A percentile compares a stretch with the other conserved stretches of the same genome.
These are phyloP conservation scores for Misgurnus anguillicaudatus DNA, from an alignment of 2,113 vertebrate species.

Conservation along the genomic window DNA sequence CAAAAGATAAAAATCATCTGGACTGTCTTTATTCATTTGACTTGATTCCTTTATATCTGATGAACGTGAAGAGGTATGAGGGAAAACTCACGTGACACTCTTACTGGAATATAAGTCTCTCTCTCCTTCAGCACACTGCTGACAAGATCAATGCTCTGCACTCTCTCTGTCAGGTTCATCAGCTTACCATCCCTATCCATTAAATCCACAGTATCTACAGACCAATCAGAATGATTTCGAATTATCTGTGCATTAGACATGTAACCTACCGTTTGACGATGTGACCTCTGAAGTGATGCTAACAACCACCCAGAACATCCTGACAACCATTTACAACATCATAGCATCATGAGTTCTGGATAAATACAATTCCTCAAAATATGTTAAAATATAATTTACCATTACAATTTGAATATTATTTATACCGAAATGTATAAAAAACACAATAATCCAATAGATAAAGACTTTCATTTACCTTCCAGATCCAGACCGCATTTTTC, in stretches of 20 bases:
- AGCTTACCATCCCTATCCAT: constrained; percentile 66
- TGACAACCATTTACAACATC: too few relatives aligned
- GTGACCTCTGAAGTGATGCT: too few relatives aligned
- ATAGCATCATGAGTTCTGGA: too few relatives aligned
- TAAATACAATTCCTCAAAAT: too few relatives aligned
- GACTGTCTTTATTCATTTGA: neutral
- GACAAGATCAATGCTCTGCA: constrained; percentile 58
- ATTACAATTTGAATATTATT: too few relatives aligned
- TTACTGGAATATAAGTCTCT: constrained; percentile 66
- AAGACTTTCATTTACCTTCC: constrained; percentile 54
- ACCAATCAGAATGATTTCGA: neutral
- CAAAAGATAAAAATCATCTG: neutral
- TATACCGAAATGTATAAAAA: too few relatives aligned
- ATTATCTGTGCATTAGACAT: too few relatives aligned
- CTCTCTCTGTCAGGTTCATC: constrained; percentile 61
- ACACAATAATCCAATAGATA: too few relatives aligned
- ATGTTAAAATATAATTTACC: neutral
- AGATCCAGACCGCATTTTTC: constrained; percentile 63
- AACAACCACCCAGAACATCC: too few relatives aligned
- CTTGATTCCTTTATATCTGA: neutral
- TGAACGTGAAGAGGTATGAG: neutral
- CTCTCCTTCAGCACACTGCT: constrained; percentile 66
- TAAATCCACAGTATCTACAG: constrained; percentile 68
- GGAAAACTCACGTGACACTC: constrained; percentile 65
- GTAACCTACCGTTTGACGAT: too few relatives aligned